These are phyloP conservation scores for Sarcophaga variegata DNA, from an alignment of 2,888 invertebrate species.

Conservation along the genomic window DNA sequence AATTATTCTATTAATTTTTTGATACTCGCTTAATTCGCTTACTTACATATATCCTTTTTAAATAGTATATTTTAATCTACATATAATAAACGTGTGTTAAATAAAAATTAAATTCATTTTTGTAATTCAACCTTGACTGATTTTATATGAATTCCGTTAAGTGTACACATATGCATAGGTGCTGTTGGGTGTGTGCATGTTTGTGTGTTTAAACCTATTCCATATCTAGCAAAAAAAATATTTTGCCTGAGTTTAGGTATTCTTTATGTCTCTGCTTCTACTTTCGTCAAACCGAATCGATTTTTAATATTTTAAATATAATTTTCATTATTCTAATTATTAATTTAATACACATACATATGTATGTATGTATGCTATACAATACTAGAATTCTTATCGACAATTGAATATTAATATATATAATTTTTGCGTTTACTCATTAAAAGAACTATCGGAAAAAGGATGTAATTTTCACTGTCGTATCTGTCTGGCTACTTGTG, in stretches of 20 bases:
- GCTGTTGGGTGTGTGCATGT: not conserved
- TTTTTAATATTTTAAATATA: not conserved
- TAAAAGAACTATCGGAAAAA: not conserved
- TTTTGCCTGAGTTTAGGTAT: not conserved
- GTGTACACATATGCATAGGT: not conserved
- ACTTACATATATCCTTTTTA: not conserved
- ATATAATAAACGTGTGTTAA: not conserved
- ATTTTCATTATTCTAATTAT: not conserved
- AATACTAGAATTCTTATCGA: no score
- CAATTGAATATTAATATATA: no score
- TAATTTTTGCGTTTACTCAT: no score
- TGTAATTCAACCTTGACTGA: constrained; percentile 24
- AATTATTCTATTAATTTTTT: no score
- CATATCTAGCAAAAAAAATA: not conserved
- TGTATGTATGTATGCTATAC: not conserved
- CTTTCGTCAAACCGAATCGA: not conserved
- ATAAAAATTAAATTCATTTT: not conserved
- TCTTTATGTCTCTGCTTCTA: not conserved
- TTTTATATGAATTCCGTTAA: constrained; percentile 24
- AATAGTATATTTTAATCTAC: not conserved
- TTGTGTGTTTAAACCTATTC: not conserved
- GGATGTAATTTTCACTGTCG: not conserved
- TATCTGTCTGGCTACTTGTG: no score
- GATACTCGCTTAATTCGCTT: no score
- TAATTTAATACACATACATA: constrained; percentile 4